Evolutionary conservation across 2,888 invertebrate species (phyloP), one percentile per base, ranked within the genome.

Genomic region (Trichacis sp.): DNA sequence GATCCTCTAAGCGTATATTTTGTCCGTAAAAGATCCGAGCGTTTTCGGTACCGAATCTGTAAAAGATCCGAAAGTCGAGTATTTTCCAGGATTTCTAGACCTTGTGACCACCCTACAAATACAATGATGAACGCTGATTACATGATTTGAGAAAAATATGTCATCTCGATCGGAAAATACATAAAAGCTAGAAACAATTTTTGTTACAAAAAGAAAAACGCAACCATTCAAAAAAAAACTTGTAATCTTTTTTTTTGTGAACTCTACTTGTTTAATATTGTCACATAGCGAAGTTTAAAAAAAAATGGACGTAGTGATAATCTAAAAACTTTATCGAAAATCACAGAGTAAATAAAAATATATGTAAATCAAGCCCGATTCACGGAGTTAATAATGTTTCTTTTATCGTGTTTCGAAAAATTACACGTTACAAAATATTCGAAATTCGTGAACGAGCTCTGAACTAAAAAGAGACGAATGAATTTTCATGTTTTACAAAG

Each of bases 241-340:
- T 9, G 9, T n/a, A 33, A 8, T 33, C 9, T n/a, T 2, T 42
- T 12, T 5, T 8, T 42, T 17, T 4, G 36, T 11, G n/a, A 36
- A 36, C 3, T 15, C 15, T 42, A 55, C 54, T 38, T 52, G 17
- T 60, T 65, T 60, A 51, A 65, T 65, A 65, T 65, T 65, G 65
- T 65, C 65, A 57, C 60, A 61, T 65, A 57, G 61, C 61, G 33
- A 65, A 65, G 65, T 65, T 61, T 53, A 49, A 3, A 8, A 49
- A 3, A 8, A 42, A 42, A 61, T 57, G 65, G 65, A 65, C 65
- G 59, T 60, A 49, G 64, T 56, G 60, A 60, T 64, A 56, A 53
- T 60, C 53, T 60, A 48, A 52, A 40, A n/a, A n/a, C n/a, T n/a
- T n/a, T n/a, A n/a, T n/a, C n/a, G 24, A 24, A 24, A 24, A 24